Conservation (phyloP, 1,140 invertebrate genomes). For the honey bee (Apis mellifera) region Amel_HAv3.1 CM009936.2:16971501-16972000, state of each 20-base stretch:
- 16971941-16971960: neutral
- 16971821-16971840: too few species aligned
- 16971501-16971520: conserved; percentile 17
- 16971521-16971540: neutral
- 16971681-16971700: neutral
- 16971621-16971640: neutral
- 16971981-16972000: neutral
- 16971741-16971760: too few species aligned
- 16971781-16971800: too few species aligned
- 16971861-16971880: too few species aligned
- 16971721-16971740: neutral
- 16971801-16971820: too few species aligned
- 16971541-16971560: conserved; percentile 56
- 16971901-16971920: too few species aligned
- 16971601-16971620: conserved; percentile 4
- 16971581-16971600: conserved; percentile 1
- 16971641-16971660: neutral
- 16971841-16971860: too few species aligned
- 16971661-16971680: neutral
- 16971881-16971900: too few species aligned
- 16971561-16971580: conserved; percentile 44
- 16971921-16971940: too few species aligned
- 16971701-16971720: neutral
- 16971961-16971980: neutral
- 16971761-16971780: too few species aligned